Conservation (phyloP, 2,113 vertebrate species). For the Nothocercus julius region DNA sequence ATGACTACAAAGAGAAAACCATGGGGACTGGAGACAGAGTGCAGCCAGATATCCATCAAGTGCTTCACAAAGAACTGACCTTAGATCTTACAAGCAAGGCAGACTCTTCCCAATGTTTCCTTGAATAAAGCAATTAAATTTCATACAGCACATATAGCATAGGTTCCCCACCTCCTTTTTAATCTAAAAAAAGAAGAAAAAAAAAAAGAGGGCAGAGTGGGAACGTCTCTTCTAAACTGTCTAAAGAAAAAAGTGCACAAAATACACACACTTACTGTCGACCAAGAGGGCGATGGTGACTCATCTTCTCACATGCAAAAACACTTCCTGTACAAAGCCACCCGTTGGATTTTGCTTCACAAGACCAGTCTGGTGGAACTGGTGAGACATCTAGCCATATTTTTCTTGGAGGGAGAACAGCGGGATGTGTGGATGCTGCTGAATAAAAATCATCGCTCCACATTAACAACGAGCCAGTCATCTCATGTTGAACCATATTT, state of each 20-base stretch:
- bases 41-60: not conserved
- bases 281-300: not conserved
- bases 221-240: not conserved
- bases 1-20: not conserved
- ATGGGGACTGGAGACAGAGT: not conserved
- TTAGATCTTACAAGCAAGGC: not conserved
- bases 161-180: not conserved
- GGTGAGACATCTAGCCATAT: conserved; percentile 25
- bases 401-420: conserved; percentile 43
- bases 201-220: not conserved
- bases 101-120: not conserved
- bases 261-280: conserved; percentile 5
- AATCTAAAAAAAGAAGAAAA: not conserved
- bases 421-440: not conserved
- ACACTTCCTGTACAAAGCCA: not conserved
- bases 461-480: conserved; percentile 30
- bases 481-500: not conserved
- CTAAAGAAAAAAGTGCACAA: not conserved
- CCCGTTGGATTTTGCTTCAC: not conserved
- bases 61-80: not conserved
- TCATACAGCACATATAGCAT: not conserved
- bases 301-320: conserved; percentile 27
- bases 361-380: conserved; percentile 23
- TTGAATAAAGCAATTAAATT: not conserved
- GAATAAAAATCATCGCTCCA: conserved; percentile 44